These are phyloP conservation scores for Ctenopoma multispine DNA, from an alignment of 2,797 vertebrate species.

Conservation along the genomic window DNA sequence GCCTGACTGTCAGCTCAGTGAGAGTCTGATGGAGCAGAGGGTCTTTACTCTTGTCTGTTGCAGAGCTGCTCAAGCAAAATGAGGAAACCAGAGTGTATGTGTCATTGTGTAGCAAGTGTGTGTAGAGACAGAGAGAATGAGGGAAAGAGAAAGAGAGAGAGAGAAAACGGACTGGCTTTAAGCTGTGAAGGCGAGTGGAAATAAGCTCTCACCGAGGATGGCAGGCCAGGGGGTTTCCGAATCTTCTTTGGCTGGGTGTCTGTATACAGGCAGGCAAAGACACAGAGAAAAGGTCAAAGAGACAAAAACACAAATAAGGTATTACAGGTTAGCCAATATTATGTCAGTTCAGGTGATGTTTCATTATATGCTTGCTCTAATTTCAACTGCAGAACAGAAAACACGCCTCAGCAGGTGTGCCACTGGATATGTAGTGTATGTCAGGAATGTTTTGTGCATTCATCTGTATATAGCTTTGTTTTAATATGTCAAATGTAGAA, in stretches of 20 bases:
- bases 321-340: conserved; percentile 25
- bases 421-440: background rate
- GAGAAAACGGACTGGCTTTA: conserved; percentile 51
- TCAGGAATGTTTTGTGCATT: conserved; percentile 4
- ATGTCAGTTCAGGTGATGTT: conserved; percentile 36
- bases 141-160: conserved; percentile 10
- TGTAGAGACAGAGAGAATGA: conserved; percentile 13
- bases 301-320: conserved; percentile 43
- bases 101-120: conserved; percentile 25
- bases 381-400: conserved; percentile 23
- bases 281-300: conserved; percentile 44
- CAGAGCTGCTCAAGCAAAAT: conserved; percentile 71
- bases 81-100: conserved; percentile 27
- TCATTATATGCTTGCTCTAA: conserved; percentile 1
- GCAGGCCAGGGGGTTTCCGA: conserved; percentile 97
- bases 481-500: background rate
- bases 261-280: conserved; percentile 62
- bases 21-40: conserved; percentile 67
- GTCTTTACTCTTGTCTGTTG: conserved; percentile 75
- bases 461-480: background rate
- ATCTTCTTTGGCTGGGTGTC: conserved; percentile 98
- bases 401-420: conserved; percentile 27
- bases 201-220: conserved; percentile 93
- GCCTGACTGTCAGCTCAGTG: conserved; percentile 65
- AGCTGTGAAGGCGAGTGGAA: conserved; percentile 72